Base-by-base conservation (phyloP, 1,140 invertebrate genomes). In the Macrostomum lignano region DNA sequence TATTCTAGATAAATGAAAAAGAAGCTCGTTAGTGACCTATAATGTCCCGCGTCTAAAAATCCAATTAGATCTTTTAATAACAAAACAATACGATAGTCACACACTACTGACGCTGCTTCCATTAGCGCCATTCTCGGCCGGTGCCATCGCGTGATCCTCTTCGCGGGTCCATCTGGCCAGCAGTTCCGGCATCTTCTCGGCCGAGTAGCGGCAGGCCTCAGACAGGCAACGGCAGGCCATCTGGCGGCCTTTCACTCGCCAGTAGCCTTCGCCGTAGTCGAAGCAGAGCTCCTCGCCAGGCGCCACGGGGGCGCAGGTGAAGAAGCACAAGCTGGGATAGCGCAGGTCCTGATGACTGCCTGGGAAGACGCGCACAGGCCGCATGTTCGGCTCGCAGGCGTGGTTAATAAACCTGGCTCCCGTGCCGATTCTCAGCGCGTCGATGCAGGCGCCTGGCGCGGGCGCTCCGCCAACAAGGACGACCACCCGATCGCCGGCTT, bases 191-290 rank as follows among this genome's bases (percentile, higher is more conserved):
- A 70, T 70, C 14, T 65, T 69, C 22, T 62, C 63, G 36, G 57
- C 60, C 0, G 73, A 74, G 58, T 79, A 82, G 52, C 70, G 67
- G 54, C 81, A 88, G 36, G 68, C 68, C 7, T 65, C 48, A 11
- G 68, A 66, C 7, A 67, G 68, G 56, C 81, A 88, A 29, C 69
- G 69, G 56, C 81, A 88, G 3, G 70, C 72, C 51, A 84, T 54
- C 35, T 52, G 76, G 38, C 82, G 82, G 44, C 70, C 74, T 47
- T 86, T 86, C 31, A 81, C 73, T 17, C 75, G 70, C 79, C 81
- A 88, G 55, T 84, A 88, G 52, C 84, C 84, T 43, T 82, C 76
- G 1, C 81, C 79, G 54, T 88, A 88, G 57, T 88, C 79, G 56
- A 84, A 88, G 41, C 79, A 82, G 55, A 88, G 63, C 58, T 84